These are phyloP conservation scores for Stenodera caucasica DNA, from an alignment of 2,888 invertebrate species.

Conservation along the genomic window DNA sequence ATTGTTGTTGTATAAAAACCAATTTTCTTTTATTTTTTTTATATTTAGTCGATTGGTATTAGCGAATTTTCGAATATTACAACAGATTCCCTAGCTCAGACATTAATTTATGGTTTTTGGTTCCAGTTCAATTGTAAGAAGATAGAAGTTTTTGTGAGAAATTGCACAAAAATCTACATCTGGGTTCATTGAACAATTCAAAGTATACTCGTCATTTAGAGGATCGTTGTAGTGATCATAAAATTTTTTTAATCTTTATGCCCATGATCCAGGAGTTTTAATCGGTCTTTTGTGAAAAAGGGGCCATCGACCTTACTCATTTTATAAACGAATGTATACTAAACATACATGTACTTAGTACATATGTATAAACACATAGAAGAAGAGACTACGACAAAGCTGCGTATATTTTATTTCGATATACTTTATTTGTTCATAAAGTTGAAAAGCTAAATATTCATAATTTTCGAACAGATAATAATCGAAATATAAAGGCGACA, in stretches of 20 bases:
- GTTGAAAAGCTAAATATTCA: not conserved
- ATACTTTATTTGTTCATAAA: not conserved
- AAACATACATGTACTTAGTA: not conserved
- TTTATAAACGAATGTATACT: constrained; percentile 5
- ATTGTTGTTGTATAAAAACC: constrained; percentile 5
- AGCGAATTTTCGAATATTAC: not conserved
- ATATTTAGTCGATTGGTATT: too few relatives aligned
- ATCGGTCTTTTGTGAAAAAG: constrained; percentile 1
- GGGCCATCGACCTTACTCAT: constrained; percentile 5
- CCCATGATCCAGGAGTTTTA: not conserved
- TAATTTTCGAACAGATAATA: not conserved
- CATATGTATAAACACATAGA: not conserved
- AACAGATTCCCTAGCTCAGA: too few relatives aligned
- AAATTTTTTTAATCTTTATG: not conserved
- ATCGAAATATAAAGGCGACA: not conserved
- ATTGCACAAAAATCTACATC: too few relatives aligned
- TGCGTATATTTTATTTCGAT: constrained; percentile 1
- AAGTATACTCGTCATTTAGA: too few relatives aligned
- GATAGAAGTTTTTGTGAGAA: too few relatives aligned
- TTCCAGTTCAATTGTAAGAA: too few relatives aligned
- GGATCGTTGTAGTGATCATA: too few relatives aligned
- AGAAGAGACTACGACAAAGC: not conserved
- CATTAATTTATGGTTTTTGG: too few relatives aligned
- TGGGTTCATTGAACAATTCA: not conserved
- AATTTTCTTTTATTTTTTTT: not conserved